Conservation (phyloP, 2,113 vertebrate genomes). For the Tretioscincus oriximinensis region DNA sequence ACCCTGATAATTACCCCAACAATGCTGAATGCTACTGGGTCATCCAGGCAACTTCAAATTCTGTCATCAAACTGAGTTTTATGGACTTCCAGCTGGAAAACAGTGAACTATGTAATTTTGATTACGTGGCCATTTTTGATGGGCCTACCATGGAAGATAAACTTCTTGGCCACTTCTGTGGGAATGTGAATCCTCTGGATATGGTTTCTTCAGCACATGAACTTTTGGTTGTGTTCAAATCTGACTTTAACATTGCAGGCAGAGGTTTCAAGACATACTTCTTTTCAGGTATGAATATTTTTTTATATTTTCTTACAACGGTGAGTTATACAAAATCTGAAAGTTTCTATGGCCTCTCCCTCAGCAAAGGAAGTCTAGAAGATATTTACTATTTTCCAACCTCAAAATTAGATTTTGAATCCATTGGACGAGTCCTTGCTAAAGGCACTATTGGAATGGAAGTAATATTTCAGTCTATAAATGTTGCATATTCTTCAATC, state of each 20-base stretch:
- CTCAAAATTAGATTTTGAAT: not conserved
- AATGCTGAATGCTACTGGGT: slow-evolving; percentile 89
- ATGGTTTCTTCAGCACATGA: slow-evolving; percentile 79
- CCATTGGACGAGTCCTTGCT: not conserved
- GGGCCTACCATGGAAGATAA: slow-evolving; percentile 73
- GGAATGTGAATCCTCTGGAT: slow-evolving; percentile 76
- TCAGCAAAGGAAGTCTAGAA: not conserved
- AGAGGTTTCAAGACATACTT: slow-evolving; percentile 93
- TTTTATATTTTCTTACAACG: accelerated
- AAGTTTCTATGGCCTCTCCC: not conserved
- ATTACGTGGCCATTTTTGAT: slow-evolving; percentile 89
- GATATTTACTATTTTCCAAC: no score
- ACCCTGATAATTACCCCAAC: slow-evolving; percentile 92
- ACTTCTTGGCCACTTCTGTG: slow-evolving; percentile 83
- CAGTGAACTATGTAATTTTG: slow-evolving; percentile 86
- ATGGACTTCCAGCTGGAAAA: slow-evolving; percentile 93
- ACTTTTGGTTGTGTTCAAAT: slow-evolving; percentile 91
- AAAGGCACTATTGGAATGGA: not conserved
- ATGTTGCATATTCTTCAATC: not conserved
- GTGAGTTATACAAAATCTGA: not conserved
- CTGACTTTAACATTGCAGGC: slow-evolving; percentile 94
- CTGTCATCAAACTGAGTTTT: slow-evolving; percentile 85
- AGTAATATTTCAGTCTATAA: not conserved
- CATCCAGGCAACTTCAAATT: slow-evolving; percentile 74
- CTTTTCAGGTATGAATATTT: slow-evolving; percentile 82